Base-by-base conservation (phyloP, 2,797 vertebrate species). In the Avahi laniger region DNA sequence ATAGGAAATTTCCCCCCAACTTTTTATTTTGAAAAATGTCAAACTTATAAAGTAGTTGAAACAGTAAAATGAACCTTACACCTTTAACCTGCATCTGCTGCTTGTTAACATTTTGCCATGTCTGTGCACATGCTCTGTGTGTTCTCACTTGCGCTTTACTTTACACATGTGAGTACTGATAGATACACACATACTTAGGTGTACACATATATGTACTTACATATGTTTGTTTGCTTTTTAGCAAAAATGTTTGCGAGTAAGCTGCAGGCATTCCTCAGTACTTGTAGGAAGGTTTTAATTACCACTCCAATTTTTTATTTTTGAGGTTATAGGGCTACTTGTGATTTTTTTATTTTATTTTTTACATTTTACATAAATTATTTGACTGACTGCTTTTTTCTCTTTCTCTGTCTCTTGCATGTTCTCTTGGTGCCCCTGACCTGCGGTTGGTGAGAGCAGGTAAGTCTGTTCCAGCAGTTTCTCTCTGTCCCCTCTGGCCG, bases 11-110 rank as follows among this genome's bases (percentile, higher is more conserved):
- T 26, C 6, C 10, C 33, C 33, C 22, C 7, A 41, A 4, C 52
- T 67, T 78, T 94, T 94, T 89, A 69, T 75, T 95, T 96, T 91
- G 48, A 72, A 73, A 95, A 92, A 69, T 18, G 35, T 48, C 70
- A 75, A 10, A 50, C 48, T 43, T 81, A 26, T 28, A 33, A 30
- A 87, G 18, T n/a, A 33, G 12, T 73, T 72, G 46, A 52, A 87
- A 52, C 7, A 59, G 81, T 38, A 14, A 72, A 82, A 22, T 33
- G 33, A 72, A 35, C 35, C 15, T 63, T 20, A 3, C 0, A 4
- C 48, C 63, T 80, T 35, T 82, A 28, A 7, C 75, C 5, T 43
- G 11, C 57, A 33, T 10, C 26, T 43, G 18, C 6, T 3, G 5
- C 20, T 1, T 35, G 20, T 54, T 33, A 24, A 0, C 5, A 3